These are phyloP conservation scores for Adela reaumurella DNA, from an alignment of 2,888 invertebrate species.

Conservation along the genomic window DNA sequence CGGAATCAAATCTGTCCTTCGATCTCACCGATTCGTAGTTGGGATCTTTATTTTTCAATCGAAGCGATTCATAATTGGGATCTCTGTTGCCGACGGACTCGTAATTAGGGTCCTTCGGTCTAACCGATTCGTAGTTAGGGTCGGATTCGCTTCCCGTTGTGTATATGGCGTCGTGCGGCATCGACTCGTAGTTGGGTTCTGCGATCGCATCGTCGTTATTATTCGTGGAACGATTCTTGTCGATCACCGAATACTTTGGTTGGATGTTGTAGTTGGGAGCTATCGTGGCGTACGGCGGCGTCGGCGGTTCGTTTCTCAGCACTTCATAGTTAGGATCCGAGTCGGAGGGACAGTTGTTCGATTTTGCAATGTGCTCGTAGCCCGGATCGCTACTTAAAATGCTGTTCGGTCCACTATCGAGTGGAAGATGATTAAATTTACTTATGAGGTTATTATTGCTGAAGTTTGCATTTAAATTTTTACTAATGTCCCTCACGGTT, in stretches of 20 bases:
- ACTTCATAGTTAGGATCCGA: conserved; percentile 81
- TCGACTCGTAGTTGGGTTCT: conserved; percentile 76
- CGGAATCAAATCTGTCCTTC: conserved; percentile 30
- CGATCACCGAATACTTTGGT: conserved; percentile 54
- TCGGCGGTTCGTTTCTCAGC: conserved; percentile 55
- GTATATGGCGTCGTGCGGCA: conserved; percentile 61
- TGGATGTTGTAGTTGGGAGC: conserved; percentile 39
- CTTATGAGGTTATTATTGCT: conserved; percentile 30
- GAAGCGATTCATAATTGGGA: conserved; percentile 61
- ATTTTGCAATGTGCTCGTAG: conserved; percentile 64
- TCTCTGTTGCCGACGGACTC: conserved; percentile 67
- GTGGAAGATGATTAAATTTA: conserved; percentile 26
- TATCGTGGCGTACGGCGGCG: conserved; percentile 47
- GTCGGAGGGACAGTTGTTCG: conserved; percentile 49
- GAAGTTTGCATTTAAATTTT: conserved; percentile 23
- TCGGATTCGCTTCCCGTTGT: conserved; percentile 72
- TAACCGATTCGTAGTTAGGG: conserved; percentile 67
- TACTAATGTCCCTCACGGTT: conserved; percentile 48
- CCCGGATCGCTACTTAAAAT: conserved; percentile 65
- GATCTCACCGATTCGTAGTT: conserved; percentile 54
- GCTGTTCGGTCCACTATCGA: conserved; percentile 58
- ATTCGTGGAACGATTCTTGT: conserved; percentile 53
- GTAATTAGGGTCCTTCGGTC: conserved; percentile 64
- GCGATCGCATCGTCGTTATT: conserved; percentile 51
- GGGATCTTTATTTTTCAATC: conserved; percentile 56